Base-by-base conservation (phyloP, 2,888 invertebrate species). In the Labia minor region DNA sequence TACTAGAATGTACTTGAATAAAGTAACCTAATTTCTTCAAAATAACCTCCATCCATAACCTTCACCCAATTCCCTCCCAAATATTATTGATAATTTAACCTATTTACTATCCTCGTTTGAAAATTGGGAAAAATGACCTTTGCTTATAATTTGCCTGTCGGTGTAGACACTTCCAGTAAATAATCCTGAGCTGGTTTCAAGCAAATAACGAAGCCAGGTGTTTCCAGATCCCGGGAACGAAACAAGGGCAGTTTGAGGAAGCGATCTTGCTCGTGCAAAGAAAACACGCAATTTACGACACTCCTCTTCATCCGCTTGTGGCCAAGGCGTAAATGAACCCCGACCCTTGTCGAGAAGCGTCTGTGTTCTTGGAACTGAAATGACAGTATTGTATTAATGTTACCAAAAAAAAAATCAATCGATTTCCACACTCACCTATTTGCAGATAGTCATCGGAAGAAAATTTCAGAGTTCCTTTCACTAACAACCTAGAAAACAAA, bases 181-280 rank as follows among this genome's bases (percentile, higher is more conserved):
- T n/a, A 75, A 68, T 0, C 76, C 76, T 2, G 74, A 71, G 1
- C 75, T 73, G 10, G 72, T 69, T 69, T 76, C 74, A 4, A 76
- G 72, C 16, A 76, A 70, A 67, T 75, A 74, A n/a, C 76, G 69
- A 1, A 73, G 68, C 76, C 76, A 76, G 0, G 76, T 76, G 68
- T 76, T 74, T 4, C 76, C 75, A 61, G 73, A 74, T 21, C 75
- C 74, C 0, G 75, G 75, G 49, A 72, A 76, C 14, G 74, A 75
- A 3, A 73, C 74, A 1, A 75, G 69, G 1, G 74, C 74, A 4
- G 71, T 72, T 67, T 72, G 69, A 6, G 71, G 70, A 67, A 74
- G 72, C 6, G 73, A 73, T 62, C 71, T 70, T 65, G 71, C 71
- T 63, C 71, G 68, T 37, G 73, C 74, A 68, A 74, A 74, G 65